Evolutionary conservation across 2,888 invertebrate genomes (phyloP).

Genomic region (Mechanitis mazaeus): DNA sequence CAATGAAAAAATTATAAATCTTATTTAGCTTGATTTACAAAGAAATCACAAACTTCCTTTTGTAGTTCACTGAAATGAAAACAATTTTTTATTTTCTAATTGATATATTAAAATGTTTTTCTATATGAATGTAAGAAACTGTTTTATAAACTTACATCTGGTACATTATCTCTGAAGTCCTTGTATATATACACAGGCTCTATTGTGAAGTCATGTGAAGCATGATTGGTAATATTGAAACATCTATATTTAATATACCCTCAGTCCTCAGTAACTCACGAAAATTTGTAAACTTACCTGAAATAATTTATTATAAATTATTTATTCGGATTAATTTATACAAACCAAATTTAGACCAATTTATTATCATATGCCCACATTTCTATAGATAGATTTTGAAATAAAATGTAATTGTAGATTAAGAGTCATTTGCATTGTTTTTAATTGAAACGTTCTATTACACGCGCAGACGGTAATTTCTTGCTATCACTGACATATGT

Average conservation of each 20-base stretch:
- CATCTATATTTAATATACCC: constrained; percentile 41
- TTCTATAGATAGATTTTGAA: too few species aligned
- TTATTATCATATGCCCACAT: too few species aligned
- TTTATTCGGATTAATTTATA: too few species aligned
- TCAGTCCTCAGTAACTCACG: constrained; percentile 38
- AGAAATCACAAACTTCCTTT: constrained; percentile 32
- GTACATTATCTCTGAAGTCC: constrained; percentile 32
- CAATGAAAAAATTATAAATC: constrained; percentile 2
- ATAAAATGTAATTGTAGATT: too few species aligned
- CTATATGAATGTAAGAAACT: too few species aligned
- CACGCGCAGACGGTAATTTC: too few species aligned
- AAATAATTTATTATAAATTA: constrained; percentile 11
- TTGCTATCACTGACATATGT: too few species aligned
- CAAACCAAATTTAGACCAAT: too few species aligned
- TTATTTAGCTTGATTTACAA: constrained; percentile 15
- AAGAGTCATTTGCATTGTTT: too few species aligned
- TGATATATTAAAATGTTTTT: not conserved
- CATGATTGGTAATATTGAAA: constrained; percentile 35
- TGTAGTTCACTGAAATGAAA: constrained; percentile 30
- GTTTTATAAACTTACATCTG: too few species aligned
- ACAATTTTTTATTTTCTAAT: not conserved
- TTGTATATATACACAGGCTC: constrained; percentile 37
- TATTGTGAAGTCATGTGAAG: constrained; percentile 39
- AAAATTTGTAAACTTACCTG: constrained; percentile 42
- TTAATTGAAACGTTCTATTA: too few species aligned